Evolutionary conservation across 2,113 vertebrate genomes (phyloP), one percentile per base, ranked within the genome.

Genomic region (Oncorhynchus clarkii): DNA sequence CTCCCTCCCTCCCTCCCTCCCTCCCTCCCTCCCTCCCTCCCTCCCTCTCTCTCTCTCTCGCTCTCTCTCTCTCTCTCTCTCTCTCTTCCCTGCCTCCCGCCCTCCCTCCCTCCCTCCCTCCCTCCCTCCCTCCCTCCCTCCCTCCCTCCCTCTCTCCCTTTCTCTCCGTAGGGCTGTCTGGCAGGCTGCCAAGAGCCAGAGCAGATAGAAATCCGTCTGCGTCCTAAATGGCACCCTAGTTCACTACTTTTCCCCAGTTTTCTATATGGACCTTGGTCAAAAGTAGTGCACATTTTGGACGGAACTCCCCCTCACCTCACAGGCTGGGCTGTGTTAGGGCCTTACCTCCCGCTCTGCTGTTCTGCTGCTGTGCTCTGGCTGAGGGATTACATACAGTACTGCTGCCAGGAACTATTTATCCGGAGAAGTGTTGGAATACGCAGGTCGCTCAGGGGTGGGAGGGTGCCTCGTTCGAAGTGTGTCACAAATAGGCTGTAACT

Each of bases 171-270:
- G 65, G 14, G 27, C 65, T 26, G 62, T 26, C 24, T 31, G 77
- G 77, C 49, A 77, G n/a, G 5, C 66, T 34, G 67, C 67, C 71
- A 73, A 81, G 54, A 22, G 29, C 71, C n/a, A 26, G 45, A 78
- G 45, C n/a, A 70, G 68, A 22, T 70, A 22, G 27, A 70, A 51
- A 51, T 22, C 39, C 2, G 11, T 7, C 4, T 27, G 62, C 24
- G 39, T 45, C 39, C 8, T 3, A 45, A 45, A 45, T 11, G 9
- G 9, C 39, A 45, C 39, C 39, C 39, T 45, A 45, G 9, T 45
- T 45, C 39, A 45, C 39, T 45, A 45, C 39, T 39, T 39, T 39
- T 65, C 3, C 1, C 62, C 26, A 12, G 62, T 26, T 65, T 11
- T 24, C 22, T 27, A 29, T 14, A 16, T 64, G 22, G 39, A 12